Conservation (phyloP, 2,113 vertebrate species). For the Plestiodon gilberti region DNA sequence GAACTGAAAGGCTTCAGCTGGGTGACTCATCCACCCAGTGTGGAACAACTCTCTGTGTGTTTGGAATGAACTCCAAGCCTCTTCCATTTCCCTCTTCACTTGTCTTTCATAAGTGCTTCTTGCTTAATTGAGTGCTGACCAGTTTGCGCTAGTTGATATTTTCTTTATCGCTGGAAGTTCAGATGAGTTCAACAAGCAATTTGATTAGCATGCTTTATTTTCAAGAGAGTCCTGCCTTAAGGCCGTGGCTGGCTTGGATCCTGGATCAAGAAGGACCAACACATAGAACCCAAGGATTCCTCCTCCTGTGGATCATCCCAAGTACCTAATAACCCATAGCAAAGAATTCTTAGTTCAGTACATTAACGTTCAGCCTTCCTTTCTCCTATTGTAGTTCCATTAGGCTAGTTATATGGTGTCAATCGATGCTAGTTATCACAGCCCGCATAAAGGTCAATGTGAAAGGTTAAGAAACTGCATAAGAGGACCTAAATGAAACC, state of each 20-base stretch:
- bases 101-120: neutral
- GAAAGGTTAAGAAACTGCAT: conserved; percentile 15
- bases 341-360: conserved; percentile 11
- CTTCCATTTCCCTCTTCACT: neutral
- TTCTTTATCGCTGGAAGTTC: conserved; percentile 5
- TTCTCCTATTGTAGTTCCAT: neutral
- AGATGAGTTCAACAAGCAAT: conserved; percentile 8
- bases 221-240: neutral
- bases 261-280: neutral
- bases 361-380: neutral
- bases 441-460: neutral
- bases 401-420: neutral
- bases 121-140: conserved; percentile 14
- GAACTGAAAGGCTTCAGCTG: neutral
- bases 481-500: neutral
- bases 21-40: neutral
- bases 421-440: conserved; percentile 26
- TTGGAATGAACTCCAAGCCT: conserved; percentile 4
- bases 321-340: conserved; percentile 11
- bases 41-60: neutral
- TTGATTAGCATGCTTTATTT: neutral
- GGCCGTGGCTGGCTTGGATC: neutral
- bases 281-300: neutral
- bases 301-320: neutral
- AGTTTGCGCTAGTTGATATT: neutral